Conservation (phyloP, 35 echinoderm and acorn worm genomes). For the Apostichopus californicus region DNA sequence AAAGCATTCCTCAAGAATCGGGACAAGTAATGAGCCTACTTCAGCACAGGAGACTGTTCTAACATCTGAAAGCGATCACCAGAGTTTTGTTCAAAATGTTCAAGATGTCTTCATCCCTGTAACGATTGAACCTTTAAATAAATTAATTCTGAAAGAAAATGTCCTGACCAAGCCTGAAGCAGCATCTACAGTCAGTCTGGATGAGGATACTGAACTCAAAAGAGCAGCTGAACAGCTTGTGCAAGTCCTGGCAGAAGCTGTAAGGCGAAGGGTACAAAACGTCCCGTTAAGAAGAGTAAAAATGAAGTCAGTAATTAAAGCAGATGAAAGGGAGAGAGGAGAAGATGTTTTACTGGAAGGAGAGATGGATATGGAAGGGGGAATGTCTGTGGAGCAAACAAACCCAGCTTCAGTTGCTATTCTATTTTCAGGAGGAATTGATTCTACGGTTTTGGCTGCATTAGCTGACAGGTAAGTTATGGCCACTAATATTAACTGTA, state of each 20-base stretch:
- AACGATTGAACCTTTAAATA: constrained; percentile 17
- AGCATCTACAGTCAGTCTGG: neutral
- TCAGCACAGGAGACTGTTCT: neutral
- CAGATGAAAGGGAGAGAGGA: neutral
- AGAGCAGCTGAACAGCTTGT: constrained; percentile 58
- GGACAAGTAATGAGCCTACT: neutral
- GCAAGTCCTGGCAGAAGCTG: constrained; percentile 66
- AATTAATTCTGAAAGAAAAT: neutral
- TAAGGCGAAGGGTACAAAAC: constrained; percentile 71
- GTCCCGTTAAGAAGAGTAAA: constrained; percentile 50
- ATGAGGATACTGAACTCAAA: constrained; percentile 33
- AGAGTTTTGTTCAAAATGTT: neutral
- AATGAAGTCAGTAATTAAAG: neutral
- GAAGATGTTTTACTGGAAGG: neutral
- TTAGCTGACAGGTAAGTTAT: constrained; percentile 80
- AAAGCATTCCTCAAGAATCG: neutral
- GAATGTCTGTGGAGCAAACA: neutral
- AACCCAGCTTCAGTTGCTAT: constrained; percentile 67
- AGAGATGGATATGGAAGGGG: neutral
- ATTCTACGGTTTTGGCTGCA: constrained; percentile 93
- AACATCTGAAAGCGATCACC: neutral
- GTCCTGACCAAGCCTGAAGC: neutral
- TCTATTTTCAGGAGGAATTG: constrained; percentile 95
- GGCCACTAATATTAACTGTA: neutral
- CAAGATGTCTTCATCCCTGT: neutral